Base-by-base conservation (phyloP, 2,797 vertebrate species). In the Gallinago nigripennis region DNA sequence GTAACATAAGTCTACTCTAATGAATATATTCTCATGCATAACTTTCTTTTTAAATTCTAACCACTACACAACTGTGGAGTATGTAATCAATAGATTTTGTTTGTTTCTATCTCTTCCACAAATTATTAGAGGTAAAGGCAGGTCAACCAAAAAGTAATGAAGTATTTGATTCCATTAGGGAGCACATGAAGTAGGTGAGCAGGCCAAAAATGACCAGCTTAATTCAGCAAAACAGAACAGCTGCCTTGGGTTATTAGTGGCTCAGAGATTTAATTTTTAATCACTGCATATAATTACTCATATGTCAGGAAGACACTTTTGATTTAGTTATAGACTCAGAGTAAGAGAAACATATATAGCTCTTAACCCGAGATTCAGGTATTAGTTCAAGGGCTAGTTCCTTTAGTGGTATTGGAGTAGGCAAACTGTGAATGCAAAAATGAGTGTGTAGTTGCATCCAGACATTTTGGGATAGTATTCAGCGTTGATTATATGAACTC, bases 231-330 rank as follows among this genome's bases (percentile, higher is more conserved):
- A 96, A 84, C 24, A 65, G 41, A 91, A 69, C 51, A 92, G 79
- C 76, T 94, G 79, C 82, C n/a, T 81, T 56, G 31, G 24, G 20
- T 30, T 71, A 83, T 54, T 85, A 79, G 17, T 68, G 45, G 33
- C 60, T 86, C 72, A 79, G 54, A 89, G 61, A 35, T 83, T 86
- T 83, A 82, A 75, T 69, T 95, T 92, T 94, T 86, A 81, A 94
- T 79, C 63, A 76, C 46, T 79, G 61, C 21, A 9, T 58, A 33
- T 83, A 90, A 91, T 82, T 88, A 86, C 35, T 81, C 46, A 39
- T 24, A n/a, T 20, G 16, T 86, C 65, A 91, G 39, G 88, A 96
- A 82, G n/a, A 70, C 3, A 7, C 18, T 86, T 93, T 48, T 76
- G 65, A 92, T 81, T 87, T 81, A 80, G n/a, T 82, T 69, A 33